Percentiles rank a stretch among this genome's conserved stretches.
Conservation (phyloP, 2,888 invertebrate genomes). For the Osedax fenrisi region DNA sequence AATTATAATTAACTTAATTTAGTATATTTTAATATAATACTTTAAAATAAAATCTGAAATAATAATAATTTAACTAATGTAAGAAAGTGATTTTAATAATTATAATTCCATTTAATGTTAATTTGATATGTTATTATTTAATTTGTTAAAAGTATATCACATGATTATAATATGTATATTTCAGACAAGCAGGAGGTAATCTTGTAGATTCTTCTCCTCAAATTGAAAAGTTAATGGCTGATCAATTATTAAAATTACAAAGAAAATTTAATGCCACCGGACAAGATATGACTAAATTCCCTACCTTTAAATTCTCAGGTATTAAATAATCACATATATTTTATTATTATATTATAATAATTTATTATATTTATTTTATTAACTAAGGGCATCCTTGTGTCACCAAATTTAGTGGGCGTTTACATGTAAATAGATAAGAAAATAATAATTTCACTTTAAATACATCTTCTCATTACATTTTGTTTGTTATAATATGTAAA, state of each 20-base stretch:
- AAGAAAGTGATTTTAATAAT: background rate
- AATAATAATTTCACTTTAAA: too few relatives aligned
- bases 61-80: background rate
- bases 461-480: too few relatives aligned
- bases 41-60: background rate
- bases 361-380: too few relatives aligned
- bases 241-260: constrained; percentile 69
- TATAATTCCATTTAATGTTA: too few relatives aligned
- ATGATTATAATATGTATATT: too few relatives aligned
- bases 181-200: constrained; percentile 62
- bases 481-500: too few relatives aligned
- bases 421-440: too few relatives aligned
- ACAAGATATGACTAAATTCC: constrained; percentile 77
- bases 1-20: background rate
- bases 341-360: background rate
- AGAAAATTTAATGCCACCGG: constrained; percentile 65
- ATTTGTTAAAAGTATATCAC: too few relatives aligned
- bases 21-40: background rate
- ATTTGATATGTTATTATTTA: too few relatives aligned
- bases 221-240: constrained; percentile 63
- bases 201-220: constrained; percentile 70
- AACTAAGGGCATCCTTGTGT: too few relatives aligned
- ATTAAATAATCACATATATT: constrained; percentile 14
- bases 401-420: too few relatives aligned
- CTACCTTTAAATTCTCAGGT: constrained; percentile 65